Evolutionary conservation across 2,797 vertebrate genomes (phyloP), one percentile per base, ranked within the genome.

Genomic region (Benthosema pterotum): DNA sequence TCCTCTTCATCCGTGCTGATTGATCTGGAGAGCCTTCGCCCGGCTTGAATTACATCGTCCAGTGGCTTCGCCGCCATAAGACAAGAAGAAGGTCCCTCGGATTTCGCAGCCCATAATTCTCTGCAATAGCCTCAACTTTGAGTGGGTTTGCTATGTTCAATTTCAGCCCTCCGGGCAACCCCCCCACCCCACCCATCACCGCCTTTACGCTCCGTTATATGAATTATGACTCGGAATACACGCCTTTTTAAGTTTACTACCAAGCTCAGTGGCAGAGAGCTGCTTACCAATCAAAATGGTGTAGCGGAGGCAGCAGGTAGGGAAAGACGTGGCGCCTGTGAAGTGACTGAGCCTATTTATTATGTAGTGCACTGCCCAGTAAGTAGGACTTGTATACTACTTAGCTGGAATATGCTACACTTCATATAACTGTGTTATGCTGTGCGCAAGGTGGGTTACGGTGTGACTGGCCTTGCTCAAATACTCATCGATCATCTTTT

Each of bases 51-150:
- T 85, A 90, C 90, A 85, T 83, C 77, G 83, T 80, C 78, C 79
- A 52, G 67, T 71, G 78, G 77, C 63, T 82, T 73, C 69, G 74
- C 72, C 49, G n/a, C n/a, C n/a, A n/a, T 14, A 69, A 84, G 80
- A 83, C 80, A 80, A 78, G 76, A 80, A 78, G 76, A 72, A 62
- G 74, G 65, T 58, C 74, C 78, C 68, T 73, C 63, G 48, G 74
- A 76, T 85, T 85, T 83, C 77, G 72, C 67, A 65, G 71, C 71
- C 80, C 81, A 87, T 91, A 88, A 91, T 88, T 92, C 85, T 90
- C 79, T 60, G 61, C 73, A 63, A 80, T 70, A 54, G 82, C 69
- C 72, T 85, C 77, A 82, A 85, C 71, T 89, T 89, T 77, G 61
- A 84, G 88, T 87, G 84, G 75, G 75, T 25, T 25, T 84, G 78